phyloP scores from a whole-genome alignment of 35 echinoderm and acorn worm species.

The Stichopus chloronotus region DNA sequence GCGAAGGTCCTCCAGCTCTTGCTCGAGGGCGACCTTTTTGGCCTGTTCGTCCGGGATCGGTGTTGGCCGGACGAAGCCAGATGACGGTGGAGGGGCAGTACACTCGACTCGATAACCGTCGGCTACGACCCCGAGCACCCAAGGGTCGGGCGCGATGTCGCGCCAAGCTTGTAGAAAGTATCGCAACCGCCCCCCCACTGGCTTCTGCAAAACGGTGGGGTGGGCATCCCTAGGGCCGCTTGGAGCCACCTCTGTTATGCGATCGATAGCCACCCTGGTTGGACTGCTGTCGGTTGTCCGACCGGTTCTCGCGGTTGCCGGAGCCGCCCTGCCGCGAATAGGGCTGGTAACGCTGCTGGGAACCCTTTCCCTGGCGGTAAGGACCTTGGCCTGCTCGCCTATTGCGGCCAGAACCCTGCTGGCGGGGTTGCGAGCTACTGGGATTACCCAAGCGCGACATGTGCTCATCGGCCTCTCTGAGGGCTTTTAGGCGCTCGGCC shows the following conservation, averaged over 20 bases:
- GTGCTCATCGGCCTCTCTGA: background rate
- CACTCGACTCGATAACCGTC: background rate
- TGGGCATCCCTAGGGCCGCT: slow-evolving; percentile 4
- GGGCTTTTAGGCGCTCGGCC: background rate
- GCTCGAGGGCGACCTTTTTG: background rate
- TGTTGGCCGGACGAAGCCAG: background rate
- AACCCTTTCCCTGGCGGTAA: background rate
- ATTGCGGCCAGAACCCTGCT: background rate
- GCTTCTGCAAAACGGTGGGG: background rate
- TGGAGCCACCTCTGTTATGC: too few relatives aligned
- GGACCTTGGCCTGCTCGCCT: background rate
- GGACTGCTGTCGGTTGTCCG: background rate
- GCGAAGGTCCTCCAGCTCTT: background rate
- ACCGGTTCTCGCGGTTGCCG: background rate
- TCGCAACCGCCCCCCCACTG: background rate
- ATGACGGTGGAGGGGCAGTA: background rate
- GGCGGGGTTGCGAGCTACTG: background rate
- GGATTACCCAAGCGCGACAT: background rate
- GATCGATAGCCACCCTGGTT: background rate
- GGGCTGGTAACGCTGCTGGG: background rate
- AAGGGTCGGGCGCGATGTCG: background rate
- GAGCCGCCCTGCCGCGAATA: background rate
- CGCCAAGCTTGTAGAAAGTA: background rate
- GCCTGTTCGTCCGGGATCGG: background rate
- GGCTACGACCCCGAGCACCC: background rate